Evolutionary conservation across 2,888 invertebrate species (phyloP).

Genomic region (Synanthedon formicaeformis): DNA sequence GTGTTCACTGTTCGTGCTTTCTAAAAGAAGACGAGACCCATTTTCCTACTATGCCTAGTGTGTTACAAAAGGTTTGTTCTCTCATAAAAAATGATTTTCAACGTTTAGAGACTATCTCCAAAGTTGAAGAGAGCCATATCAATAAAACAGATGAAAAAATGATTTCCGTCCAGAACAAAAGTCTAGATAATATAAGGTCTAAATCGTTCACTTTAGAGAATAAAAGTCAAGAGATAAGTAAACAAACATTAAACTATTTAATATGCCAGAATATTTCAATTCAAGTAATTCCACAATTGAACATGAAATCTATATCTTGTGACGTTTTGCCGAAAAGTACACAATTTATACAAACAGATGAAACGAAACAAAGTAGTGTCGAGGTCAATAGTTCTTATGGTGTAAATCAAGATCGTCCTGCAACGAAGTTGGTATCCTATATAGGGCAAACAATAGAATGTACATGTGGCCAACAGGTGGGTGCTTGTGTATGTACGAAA

Average conservation of each 20-base stretch:
- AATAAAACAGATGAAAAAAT: background rate
- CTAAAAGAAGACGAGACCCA: conserved; percentile 17
- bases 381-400: background rate
- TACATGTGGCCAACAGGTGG: conserved; percentile 29
- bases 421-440: conserved; percentile 17
- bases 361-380: background rate
- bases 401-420: background rate
- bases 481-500: conserved; percentile 35
- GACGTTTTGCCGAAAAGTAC: conserved; percentile 15
- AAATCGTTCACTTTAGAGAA: background rate
- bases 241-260: background rate
- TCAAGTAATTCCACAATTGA: conserved; percentile 22
- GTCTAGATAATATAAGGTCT: background rate
- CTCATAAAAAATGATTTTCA: conserved; percentile 54
- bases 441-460: conserved; percentile 42
- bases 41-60: conserved; percentile 24
- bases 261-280: conserved; percentile 16
- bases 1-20: conserved; percentile 38
- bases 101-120: conserved; percentile 36
- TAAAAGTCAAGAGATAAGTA: background rate
- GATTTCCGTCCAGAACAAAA: background rate
- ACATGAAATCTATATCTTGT: conserved; percentile 28
- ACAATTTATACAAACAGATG: conserved; percentile 15
- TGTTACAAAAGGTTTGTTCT: conserved; percentile 39
- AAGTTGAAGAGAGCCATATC: conserved; percentile 15